Base-by-base conservation (phyloP, 2,888 invertebrate species). In the Cephus sareptanus region DNA sequence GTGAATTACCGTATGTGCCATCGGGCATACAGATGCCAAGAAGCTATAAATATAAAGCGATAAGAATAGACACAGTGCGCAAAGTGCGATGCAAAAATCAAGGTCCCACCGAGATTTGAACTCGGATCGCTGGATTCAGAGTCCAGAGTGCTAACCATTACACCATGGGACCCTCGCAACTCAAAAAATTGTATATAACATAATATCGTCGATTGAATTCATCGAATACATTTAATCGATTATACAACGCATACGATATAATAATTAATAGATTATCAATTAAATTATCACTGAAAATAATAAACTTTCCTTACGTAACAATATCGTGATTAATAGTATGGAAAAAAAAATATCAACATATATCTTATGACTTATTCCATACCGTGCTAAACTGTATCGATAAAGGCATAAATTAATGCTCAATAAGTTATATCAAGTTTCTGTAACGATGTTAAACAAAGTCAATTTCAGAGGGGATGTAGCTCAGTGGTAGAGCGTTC, bases 401-500 rank as follows among this genome's bases (percentile, higher is more conserved):
- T 23, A 23, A 56, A 56, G 9, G 9, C 9, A 56, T 23, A 56
- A 56, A 56, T 56, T 56, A 56, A 56, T 23, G 0, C 2, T 56
- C 23, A 56, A 56, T 56, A 23, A 9, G 2, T 23, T 56, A 23
- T 1, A 56, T 9, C 2, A 9, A 56, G 1, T 56, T 56, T 56
- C 23, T 56, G 1, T 23, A 9, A 0, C 2, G 2, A 56, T 23
- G 9, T 56, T 56, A 23, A 23, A 23, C 9, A 56, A 15, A 15
- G 2, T 15, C 0, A 15, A 56, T 9, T 9, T 23, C 9, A 6
- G 0, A 9, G 94, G 94, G 94, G 97, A 96, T 97, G 96, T 97
- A 97, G 97, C 97, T 97, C 97, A 97, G 97, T 97, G 97, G 97
- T 97, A 97, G 97, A 97, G 97, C 97, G 97, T 97, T 97, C 97